phyloP scores from a whole-genome alignment of 2,113 vertebrate genomes.

The Nycticryphes semicollaris region DNA sequence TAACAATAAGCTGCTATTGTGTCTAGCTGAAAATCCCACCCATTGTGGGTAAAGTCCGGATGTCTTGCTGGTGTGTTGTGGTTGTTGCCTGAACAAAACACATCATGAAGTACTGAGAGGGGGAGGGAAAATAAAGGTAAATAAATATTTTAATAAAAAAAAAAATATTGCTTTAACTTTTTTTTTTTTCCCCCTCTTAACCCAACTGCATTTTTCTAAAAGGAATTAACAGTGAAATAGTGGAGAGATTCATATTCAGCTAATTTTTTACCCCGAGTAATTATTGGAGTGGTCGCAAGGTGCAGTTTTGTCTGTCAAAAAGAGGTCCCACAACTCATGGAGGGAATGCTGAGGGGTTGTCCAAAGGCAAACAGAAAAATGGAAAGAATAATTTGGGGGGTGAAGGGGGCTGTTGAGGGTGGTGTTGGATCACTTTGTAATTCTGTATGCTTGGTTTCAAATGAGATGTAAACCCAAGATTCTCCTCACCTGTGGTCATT shows the following conservation, averaged over 20 bases:
- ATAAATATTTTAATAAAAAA: not conserved
- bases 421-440: not conserved
- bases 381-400: not conserved
- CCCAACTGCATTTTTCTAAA: not conserved
- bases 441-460: not conserved
- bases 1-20: not conserved
- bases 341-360: not conserved
- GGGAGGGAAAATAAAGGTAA: not conserved
- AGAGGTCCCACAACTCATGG: not conserved
- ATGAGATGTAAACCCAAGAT: conserved; percentile 17
- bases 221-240: not conserved
- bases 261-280: not conserved
- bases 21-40: not conserved
- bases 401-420: not conserved
- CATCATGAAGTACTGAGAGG: not conserved
- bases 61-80: not conserved
- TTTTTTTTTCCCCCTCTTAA: accelerated
- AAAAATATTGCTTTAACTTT: no score
- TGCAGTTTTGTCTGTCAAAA: not conserved
- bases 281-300: not conserved
- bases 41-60: not conserved
- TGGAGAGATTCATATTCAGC: not conserved
- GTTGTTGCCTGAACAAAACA: not conserved
- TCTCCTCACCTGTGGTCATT: conserved; percentile 42
- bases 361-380: not conserved